These are phyloP conservation scores for Propsilocerus akamusi DNA, from an alignment of 1,140 invertebrate species.

Conservation along the genomic window DNA sequence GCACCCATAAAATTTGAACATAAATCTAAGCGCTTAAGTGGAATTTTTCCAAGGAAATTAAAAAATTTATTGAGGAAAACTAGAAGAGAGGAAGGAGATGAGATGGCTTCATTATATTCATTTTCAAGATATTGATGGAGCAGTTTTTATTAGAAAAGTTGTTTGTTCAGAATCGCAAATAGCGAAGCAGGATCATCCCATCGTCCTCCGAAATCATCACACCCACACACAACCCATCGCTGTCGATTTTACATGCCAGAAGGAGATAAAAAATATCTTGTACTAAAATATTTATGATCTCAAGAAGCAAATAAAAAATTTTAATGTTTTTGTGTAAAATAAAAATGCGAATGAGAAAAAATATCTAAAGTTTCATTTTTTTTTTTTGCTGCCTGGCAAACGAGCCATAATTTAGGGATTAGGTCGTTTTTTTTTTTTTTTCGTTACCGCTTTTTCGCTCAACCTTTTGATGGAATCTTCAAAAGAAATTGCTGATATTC, in stretches of 20 bases:
- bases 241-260: neutral
- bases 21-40: slow-evolving; percentile 2
- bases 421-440: neutral
- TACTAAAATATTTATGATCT: slow-evolving; percentile 3
- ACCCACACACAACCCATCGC: neutral
- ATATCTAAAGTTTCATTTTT: slow-evolving; percentile 2
- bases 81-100: neutral
- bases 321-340: neutral
- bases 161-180: neutral
- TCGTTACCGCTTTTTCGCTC: neutral
- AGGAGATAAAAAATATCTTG: neutral
- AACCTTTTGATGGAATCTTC: neutral
- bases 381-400: no score
- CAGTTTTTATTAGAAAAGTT: neutral
- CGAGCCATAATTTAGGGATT: neutral
- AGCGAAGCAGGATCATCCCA: neutral
- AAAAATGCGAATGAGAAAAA: neutral
- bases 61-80: neutral
- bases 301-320: slow-evolving; percentile 1
- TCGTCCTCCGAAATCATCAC: neutral
- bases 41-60: slow-evolving; percentile 2
- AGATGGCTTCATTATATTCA: neutral
- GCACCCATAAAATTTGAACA: neutral
- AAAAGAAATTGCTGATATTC: neutral
- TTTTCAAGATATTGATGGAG: neutral